These are phyloP conservation scores for Listrodromus nycthemerus DNA, from an alignment of 2,888 invertebrate genomes.

Conservation along the genomic window DNA sequence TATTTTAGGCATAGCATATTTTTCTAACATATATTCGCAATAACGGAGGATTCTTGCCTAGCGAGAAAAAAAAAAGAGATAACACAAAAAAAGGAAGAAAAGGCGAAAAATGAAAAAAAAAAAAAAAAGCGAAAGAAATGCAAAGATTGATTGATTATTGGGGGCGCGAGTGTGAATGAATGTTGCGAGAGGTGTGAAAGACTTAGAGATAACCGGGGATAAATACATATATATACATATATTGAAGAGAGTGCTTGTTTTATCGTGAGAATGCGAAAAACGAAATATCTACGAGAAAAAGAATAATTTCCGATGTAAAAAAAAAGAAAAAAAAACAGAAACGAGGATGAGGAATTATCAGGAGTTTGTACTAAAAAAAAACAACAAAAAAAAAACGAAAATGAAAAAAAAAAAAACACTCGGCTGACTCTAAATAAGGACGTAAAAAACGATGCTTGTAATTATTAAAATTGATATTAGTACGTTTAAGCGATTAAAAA, in stretches of 20 bases:
- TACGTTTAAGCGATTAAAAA: constrained; percentile 83
- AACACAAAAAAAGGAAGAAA: constrained; percentile 68
- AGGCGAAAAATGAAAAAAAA: constrained; percentile 67
- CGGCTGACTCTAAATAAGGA: constrained; percentile 82
- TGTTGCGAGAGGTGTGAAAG: constrained; percentile 57
- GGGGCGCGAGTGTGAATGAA: constrained; percentile 62
- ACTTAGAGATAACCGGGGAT: constrained; percentile 62
- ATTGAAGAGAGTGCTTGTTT: constrained; percentile 61
- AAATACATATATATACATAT: constrained; percentile 65
- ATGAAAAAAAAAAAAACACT: constrained; percentile 54
- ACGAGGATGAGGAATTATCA: constrained; percentile 74
- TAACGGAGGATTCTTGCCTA: constrained; percentile 82
- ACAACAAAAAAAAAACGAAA: constrained; percentile 14
- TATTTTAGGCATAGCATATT: constrained; percentile 85
- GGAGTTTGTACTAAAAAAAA: constrained; percentile 74
- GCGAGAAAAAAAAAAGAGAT: constrained; percentile 71
- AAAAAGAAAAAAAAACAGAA: constrained; percentile 65
- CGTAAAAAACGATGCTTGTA: constrained; percentile 83
- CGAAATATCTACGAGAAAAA: constrained; percentile 52
- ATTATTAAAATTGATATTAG: constrained; percentile 84
- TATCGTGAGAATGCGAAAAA: constrained; percentile 61
- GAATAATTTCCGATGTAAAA: constrained; percentile 25
- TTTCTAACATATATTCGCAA: constrained; percentile 84
- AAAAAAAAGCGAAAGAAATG: constrained; percentile 60
- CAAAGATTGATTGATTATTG: constrained; percentile 54